These are phyloP conservation scores for Apodemus sylvaticus DNA, from an alignment of 2,113 vertebrate species.

Conservation along the genomic window DNA sequence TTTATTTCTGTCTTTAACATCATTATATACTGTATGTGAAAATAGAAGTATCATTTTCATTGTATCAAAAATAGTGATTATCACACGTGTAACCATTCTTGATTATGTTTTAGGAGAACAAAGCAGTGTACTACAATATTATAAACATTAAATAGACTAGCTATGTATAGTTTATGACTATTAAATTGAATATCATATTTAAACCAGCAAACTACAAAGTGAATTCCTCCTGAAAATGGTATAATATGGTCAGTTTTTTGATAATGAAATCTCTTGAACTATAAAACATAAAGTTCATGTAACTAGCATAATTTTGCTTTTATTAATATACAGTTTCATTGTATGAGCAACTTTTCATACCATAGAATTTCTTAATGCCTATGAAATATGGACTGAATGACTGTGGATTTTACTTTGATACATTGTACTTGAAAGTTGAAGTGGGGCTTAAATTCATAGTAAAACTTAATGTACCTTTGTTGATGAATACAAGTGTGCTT, in stretches of 20 bases:
- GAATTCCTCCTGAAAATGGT: neutral
- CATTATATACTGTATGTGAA: neutral
- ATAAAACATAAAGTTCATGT: neutral
- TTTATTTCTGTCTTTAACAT: neutral
- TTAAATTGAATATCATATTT: neutral
- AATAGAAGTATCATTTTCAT: neutral
- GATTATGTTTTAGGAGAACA: neutral
- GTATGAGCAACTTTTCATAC: neutral
- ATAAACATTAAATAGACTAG: neutral
- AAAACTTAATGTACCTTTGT: conserved; percentile 76
- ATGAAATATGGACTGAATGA: neutral
- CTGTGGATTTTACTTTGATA: conserved; percentile 46
- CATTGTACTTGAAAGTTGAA: conserved; percentile 62
- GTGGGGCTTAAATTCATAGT: conserved; percentile 46
- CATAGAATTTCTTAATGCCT: conserved; percentile 15
- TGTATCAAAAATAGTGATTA: neutral
- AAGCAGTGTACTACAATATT: neutral
- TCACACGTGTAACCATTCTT: neutral
- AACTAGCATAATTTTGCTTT: neutral
- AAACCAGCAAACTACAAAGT: neutral
- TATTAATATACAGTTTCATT: neutral
- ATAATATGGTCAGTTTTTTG: neutral
- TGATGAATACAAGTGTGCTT: conserved; percentile 61
- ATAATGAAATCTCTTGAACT: neutral
- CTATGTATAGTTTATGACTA: rapidly evolving